Evolutionary conservation across 2,113 vertebrate genomes (phyloP).

Genomic region (Phasianus colchicus): DNA sequence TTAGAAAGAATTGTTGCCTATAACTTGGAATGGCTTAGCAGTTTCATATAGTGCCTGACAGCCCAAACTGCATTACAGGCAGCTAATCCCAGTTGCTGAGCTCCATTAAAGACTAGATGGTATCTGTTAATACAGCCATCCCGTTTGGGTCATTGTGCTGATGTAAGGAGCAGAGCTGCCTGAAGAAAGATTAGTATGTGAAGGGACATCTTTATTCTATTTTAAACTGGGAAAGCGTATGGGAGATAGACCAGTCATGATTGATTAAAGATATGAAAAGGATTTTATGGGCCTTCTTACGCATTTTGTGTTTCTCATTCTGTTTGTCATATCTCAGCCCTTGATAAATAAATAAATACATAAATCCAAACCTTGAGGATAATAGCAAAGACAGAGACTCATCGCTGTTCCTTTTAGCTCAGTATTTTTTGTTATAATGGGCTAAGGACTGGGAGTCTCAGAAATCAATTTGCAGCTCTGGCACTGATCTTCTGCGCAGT

Average conservation of each 20-base stretch:
- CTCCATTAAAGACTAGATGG: constrained; percentile 82
- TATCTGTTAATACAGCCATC: constrained; percentile 81
- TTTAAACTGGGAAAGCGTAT: constrained; percentile 71
- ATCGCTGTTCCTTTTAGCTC: neutral
- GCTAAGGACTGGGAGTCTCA: neutral
- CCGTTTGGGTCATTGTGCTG: constrained; percentile 80
- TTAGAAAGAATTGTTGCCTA: constrained; percentile 80
- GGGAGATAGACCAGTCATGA: constrained; percentile 74
- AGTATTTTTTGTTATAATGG: neutral
- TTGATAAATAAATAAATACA: constrained; percentile 57
- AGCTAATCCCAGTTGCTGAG: constrained; percentile 80
- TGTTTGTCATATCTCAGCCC: constrained; percentile 56
- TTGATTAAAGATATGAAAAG: constrained; percentile 74
- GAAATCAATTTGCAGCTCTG: neutral
- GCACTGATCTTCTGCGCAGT: neutral
- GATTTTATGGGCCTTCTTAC: constrained; percentile 68
- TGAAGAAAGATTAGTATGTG: constrained; percentile 80
- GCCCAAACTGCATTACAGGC: constrained; percentile 78
- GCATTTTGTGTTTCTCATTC: constrained; percentile 50
- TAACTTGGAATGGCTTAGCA: constrained; percentile 76
- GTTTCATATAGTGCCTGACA: constrained; percentile 73
- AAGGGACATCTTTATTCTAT: constrained; percentile 71
- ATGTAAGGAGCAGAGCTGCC: constrained; percentile 73
- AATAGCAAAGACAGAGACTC: neutral
- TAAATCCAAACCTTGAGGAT: constrained; percentile 26